These are phyloP conservation scores for Helostoma temminkii DNA, from an alignment of 2,797 vertebrate species.

Conservation along the genomic window DNA sequence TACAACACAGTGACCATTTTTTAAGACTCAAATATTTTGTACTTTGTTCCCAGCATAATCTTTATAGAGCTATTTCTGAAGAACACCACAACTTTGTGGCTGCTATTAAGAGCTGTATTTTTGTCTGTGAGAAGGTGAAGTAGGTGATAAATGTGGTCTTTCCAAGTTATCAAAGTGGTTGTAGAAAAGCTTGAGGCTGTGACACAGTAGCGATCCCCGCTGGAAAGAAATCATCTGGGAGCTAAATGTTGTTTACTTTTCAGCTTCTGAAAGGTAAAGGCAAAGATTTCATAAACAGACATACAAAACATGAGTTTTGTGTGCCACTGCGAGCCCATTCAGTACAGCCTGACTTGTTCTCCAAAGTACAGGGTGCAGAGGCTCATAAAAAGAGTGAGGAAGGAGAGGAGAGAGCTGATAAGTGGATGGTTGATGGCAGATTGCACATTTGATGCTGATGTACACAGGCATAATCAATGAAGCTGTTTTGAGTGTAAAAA, in stretches of 20 bases:
- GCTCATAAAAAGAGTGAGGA: not conserved
- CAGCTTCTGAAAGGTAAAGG: constrained; percentile 25
- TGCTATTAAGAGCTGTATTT: constrained; percentile 10
- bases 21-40: not conserved
- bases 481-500: constrained; percentile 26
- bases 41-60: not conserved
- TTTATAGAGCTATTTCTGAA: not conserved
- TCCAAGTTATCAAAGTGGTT: constrained; percentile 34
- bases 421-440: constrained; percentile 23
- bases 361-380: constrained; percentile 12
- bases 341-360: constrained; percentile 5
- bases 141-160: constrained; percentile 33
- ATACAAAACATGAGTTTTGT: constrained; percentile 55
- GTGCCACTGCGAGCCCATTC: constrained; percentile 38
- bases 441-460: constrained; percentile 39
- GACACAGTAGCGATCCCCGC: constrained; percentile 29
- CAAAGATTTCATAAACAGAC: constrained; percentile 39
- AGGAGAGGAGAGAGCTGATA: not conserved
- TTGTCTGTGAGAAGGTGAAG: constrained; percentile 20
- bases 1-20: constrained; percentile 1
- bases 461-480: constrained; percentile 44
- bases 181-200: constrained; percentile 28
- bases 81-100: constrained; percentile 4
- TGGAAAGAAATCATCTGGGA: constrained; percentile 51
- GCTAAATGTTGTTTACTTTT: constrained; percentile 56